Base-by-base conservation (phyloP, 2,888 invertebrate genomes). In the Euplexia lucipara region DNA sequence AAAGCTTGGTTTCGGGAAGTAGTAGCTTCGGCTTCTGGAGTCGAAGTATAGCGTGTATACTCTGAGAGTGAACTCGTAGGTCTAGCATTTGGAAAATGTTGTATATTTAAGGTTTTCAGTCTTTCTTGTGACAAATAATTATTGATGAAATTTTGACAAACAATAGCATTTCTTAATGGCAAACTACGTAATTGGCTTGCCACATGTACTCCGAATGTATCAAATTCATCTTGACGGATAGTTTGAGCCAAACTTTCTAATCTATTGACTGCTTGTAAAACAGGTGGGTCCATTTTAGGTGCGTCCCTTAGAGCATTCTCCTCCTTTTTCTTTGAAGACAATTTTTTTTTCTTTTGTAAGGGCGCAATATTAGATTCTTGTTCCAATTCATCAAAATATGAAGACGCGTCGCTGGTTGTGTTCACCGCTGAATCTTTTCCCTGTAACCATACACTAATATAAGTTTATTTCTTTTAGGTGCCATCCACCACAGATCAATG, bases 131-230 rank as follows among this genome's bases (percentile, higher is more conserved):
- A 73, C 74, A 77, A 76, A 80, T 80, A 81, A 79, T 79, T 83
- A 78, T 75, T 81, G 70, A 82, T 79, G 51, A 82, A 81, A 77
- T 69, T 81, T 81, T 82, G 79, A 82, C 80, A 80, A 79, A 75
- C 65, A 80, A 71, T 60, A 71, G 70, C 67, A 71, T 71, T 71
- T 71, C 47, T 63, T 71, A 78, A 79, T 76, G 79, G 77, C 74
- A 81, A 79, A 77, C 79, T 75, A 81, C 82, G 78, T 78, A 82
- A 75, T 78, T 82, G 75, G 75, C 71, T 81, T 78, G 79, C 75
- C 75, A 81, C 78, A 75, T 81, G 78, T 74, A 75, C 54, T 75
- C 75, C 77, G 70, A 81, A 82, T 79, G 76, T 80, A 68, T 79
- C 78, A 79, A 81, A 81, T 82, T 82, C 78, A 77, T 80, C 79